Evolutionary conservation across 2,888 invertebrate species (phyloP), one percentile per base, ranked within the genome.

Genomic region (Acrocyrtus sp.): DNA sequence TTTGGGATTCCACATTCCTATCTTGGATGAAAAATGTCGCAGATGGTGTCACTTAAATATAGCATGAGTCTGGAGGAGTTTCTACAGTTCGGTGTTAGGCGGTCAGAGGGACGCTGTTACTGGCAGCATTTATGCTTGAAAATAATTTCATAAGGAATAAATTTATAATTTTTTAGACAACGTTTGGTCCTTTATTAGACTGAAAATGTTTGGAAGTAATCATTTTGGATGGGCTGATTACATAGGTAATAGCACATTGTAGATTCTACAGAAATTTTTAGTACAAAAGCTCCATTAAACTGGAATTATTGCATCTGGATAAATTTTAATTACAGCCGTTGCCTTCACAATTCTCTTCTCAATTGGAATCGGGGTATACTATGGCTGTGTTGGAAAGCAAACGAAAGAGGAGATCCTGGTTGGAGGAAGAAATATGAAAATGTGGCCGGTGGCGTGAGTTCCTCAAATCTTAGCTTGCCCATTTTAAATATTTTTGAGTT

Each of bases 361-460:
- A 15, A 26, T 78, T 21, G 43, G 57, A 12, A 77, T 78, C 22
- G 78, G 78, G 21, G 15, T 75, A 4, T 78, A 75, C 62, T 74
- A 74, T 68, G 76, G 58, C 0, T 58, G 53, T 19, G 15, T 53
- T 2, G 73, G 72, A 24, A 68, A 78, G 24, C 76, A 78, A 57
- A 72, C 76, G n/a, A 76, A 75, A 50, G 79, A 78, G 19, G 79
- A 79, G 22, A 27, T 80, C n/a, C 70, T 79, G n/a, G 74, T 78
- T 34, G 79, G 80, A 2, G 67, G 72, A 12, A 43, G 80, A 24
- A 62, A 75, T 26, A 78, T 80, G 79, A 67, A 70, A 5, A 69
- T 74, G 0, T 60, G 78, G n/a, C 78, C 80, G 8, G 75, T 80
- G 17, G 80, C 80, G 8, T 76, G 78, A 78, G 3, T 75, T 73